Base-by-base conservation (phyloP, 2,113 vertebrate genomes). In the Myotis lucifugus region DNA sequence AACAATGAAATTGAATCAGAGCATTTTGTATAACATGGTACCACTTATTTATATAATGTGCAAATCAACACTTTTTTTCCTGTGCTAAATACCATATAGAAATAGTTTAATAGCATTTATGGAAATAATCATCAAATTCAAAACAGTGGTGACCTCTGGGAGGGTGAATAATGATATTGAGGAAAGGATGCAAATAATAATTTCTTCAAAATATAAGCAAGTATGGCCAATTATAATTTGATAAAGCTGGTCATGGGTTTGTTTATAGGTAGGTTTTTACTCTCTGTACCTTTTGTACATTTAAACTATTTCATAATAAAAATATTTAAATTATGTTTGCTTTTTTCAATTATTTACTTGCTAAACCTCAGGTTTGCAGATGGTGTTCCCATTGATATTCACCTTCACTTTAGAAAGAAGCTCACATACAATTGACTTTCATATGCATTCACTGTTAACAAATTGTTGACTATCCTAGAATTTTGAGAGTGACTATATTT, bases 231-330 rank as follows among this genome's bases (percentile, higher is more conserved):
- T 88, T 93, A 85, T 13, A 78, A 84, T 69, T 88, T 73, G 74
- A 82, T 85, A 85, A 82, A 67, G 11, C 46, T 94, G 83, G 12
- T 85, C 93, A 32, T 95, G 48, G 46, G 21, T 81, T 79, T 85
- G 21, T 81, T 79, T 85, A 84, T 69, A 37, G 21, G 14, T 93
- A 42, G 25, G 25, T 76, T 61, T 40, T 93, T 88, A 87, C 74
- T 93, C 50, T 86, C 25, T 90, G n/a, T 95, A 59, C 61, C 52
- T 94, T 85, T 94, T 90, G 59, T 92, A 61, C 86, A 82, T 69
- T 79, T 95, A 95, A 84, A 56, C 32, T 83, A 73, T 81, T 93
- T 95, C 34, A 78, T 66, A 94, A 94, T 95, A 72, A 77, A 97
- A 81, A 74, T 19, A 69, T 17, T 69, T 83, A 67, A 84, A 66